phyloP scores from a whole-genome alignment of 1,140 invertebrate species.

The Lasioglossum albipes region DNA sequence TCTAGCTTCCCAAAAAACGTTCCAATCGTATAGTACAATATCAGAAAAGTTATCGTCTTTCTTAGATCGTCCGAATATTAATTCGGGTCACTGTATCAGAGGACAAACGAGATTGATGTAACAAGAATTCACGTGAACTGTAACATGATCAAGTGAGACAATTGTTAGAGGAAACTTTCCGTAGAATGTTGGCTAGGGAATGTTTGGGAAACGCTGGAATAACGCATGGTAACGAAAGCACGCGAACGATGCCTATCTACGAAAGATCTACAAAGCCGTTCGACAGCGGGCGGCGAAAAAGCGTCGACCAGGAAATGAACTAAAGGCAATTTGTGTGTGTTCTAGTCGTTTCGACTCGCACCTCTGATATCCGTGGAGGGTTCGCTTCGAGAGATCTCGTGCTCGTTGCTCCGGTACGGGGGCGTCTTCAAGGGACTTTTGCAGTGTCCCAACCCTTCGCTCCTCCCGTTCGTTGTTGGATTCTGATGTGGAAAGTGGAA shows the following conservation, averaged over 20 bases:
- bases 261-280: background rate
- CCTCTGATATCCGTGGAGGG: constrained; percentile 74
- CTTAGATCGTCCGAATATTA: too few species aligned
- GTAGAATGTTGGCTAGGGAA: too few species aligned
- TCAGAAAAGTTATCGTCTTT: too few species aligned
- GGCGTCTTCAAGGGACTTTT: constrained; percentile 71
- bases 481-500: constrained; percentile 75
- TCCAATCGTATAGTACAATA: too few species aligned
- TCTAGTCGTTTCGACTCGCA: constrained; percentile 38
- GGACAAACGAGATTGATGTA: too few species aligned
- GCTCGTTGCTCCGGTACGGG: constrained; percentile 64
- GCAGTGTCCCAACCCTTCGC: constrained; percentile 52
- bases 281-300: background rate
- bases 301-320: background rate
- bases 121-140: too few species aligned
- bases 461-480: constrained; percentile 52
- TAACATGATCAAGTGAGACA: too few species aligned
- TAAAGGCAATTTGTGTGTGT: background rate
- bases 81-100: too few species aligned
- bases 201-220: too few species aligned
- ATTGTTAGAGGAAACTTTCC: too few species aligned
- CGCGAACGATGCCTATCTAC: background rate
- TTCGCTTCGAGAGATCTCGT: constrained; percentile 74
- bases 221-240: background rate
- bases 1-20: too few species aligned